Evolutionary conservation across 2,888 invertebrate species (phyloP).

Genomic region (Anagyrus pseudococci): DNA sequence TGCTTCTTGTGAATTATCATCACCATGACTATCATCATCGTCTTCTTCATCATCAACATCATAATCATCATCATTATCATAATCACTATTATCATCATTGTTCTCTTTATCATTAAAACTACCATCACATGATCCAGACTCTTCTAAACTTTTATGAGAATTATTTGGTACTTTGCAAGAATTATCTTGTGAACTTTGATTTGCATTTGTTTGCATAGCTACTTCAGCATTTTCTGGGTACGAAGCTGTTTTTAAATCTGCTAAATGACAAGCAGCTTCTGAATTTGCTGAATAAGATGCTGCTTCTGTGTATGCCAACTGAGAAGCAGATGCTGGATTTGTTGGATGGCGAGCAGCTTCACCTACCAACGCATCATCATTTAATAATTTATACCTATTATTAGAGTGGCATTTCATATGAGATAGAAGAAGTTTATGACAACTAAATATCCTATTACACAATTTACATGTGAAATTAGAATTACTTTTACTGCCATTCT

Average conservation of each 20-base stretch:
- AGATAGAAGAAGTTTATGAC: constrained; percentile 52
- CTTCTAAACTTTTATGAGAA: too few species aligned
- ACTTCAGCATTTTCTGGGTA: not conserved
- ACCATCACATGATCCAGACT: too few species aligned
- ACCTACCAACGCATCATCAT: constrained; percentile 26
- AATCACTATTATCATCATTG: too few species aligned
- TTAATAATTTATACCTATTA: constrained; percentile 31
- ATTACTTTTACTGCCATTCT: constrained; percentile 40
- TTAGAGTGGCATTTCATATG: constrained; percentile 51
- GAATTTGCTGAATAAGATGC: not conserved
- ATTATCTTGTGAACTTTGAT: too few species aligned
- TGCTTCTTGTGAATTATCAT: constrained; percentile 48
- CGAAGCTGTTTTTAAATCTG: not conserved
- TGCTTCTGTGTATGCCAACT: not conserved
- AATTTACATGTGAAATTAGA: constrained; percentile 51
- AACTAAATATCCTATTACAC: constrained; percentile 53
- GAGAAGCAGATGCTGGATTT: too few species aligned
- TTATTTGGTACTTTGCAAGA: too few species aligned
- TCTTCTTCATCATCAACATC: constrained; percentile 7
- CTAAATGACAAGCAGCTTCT: constrained; percentile 1
- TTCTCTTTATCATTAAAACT: too few species aligned
- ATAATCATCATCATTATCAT: constrained; percentile 25
- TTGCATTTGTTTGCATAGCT: too few species aligned
- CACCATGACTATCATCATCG: constrained; percentile 18
- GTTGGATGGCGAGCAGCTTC: not conserved